These are phyloP conservation scores for Holothuria glaberrima DNA, from an alignment of 35 echinoderm and acorn worm genomes.

Conservation along the genomic window DNA sequence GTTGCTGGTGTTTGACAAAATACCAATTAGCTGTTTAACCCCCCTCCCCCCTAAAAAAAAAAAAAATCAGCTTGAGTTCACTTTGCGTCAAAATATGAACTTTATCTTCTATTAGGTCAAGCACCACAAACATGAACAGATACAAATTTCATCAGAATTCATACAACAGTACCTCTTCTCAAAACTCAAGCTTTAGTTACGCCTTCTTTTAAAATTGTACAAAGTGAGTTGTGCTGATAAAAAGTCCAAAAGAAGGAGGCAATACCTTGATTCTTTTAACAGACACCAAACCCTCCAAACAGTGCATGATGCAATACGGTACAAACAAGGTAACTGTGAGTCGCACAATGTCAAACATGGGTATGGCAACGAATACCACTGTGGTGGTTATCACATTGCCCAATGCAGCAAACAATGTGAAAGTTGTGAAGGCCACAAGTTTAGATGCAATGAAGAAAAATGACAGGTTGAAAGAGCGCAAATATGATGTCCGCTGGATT, in stretches of 20 bases:
- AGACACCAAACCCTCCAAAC: slow-evolving; percentile 32
- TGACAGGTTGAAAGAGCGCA: slow-evolving; percentile 57
- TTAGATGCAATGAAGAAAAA: slow-evolving; percentile 52
- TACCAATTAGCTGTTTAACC: too few species aligned
- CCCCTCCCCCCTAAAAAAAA: too few species aligned
- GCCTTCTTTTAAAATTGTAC: too few species aligned
- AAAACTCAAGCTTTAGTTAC: too few species aligned
- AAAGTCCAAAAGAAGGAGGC: neutral
- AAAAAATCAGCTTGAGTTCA: too few species aligned
- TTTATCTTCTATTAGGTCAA: too few species aligned
- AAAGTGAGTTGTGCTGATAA: too few species aligned
- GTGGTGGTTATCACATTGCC: slow-evolving; percentile 19
- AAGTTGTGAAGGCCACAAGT: slow-evolving; percentile 51
- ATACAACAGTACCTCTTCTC: too few species aligned
- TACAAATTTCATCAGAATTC: too few species aligned
- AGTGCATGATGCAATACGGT: slow-evolving; percentile 47
- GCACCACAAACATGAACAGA: too few species aligned
- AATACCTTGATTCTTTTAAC: slow-evolving; percentile 48
- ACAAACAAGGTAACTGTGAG: slow-evolving; percentile 46
- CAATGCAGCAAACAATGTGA: slow-evolving; percentile 17
- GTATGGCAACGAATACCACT: slow-evolving; percentile 22
- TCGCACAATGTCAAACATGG: slow-evolving; percentile 52
- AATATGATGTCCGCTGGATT: slow-evolving; percentile 44
- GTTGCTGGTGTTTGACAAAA: too few species aligned
- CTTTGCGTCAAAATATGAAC: too few species aligned